Conservation (phyloP, 2,888 invertebrate genomes). For the Drosophila diplacantha region DNA sequence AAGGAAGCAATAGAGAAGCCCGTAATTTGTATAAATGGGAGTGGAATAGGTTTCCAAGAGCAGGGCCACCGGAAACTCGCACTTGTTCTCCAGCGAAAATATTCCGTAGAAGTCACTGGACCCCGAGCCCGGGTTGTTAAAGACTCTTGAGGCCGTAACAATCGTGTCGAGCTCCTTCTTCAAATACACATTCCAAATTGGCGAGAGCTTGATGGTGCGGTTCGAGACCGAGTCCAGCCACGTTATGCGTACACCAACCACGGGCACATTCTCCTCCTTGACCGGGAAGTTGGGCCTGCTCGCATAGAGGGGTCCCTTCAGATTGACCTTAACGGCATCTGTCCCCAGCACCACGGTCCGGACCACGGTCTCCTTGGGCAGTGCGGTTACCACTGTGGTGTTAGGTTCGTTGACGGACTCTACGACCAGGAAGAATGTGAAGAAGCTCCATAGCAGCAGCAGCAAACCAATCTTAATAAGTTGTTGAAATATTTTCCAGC, state of each 20-base stretch:
- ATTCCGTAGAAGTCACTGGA: neutral
- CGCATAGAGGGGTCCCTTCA: neutral
- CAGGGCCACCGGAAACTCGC: conserved; percentile 1
- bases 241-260: neutral
- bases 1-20: conserved; percentile 84
- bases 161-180: too few species aligned
- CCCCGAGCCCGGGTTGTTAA: fast-evolving
- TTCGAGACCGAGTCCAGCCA: neutral
- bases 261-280: too few species aligned
- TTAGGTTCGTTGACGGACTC: fast-evolving
- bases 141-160: fast-evolving
- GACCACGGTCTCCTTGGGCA: neutral
- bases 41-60: conserved; percentile 70
- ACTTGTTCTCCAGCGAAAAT: conserved; percentile 1
- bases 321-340: neutral
- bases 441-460: neutral
- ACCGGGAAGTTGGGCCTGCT: too few species aligned
- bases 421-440: neutral
- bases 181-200: conserved; percentile 17
- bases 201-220: neutral
- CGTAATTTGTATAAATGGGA: conserved; percentile 82
- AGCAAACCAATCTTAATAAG: neutral
- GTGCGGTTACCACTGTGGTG: neutral
- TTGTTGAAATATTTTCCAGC: neutral
- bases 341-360: neutral